Evolutionary conservation across 1,140 invertebrate species (phyloP), one percentile per base, ranked within the genome.

Genomic region (Drosophila tristis): DNA sequence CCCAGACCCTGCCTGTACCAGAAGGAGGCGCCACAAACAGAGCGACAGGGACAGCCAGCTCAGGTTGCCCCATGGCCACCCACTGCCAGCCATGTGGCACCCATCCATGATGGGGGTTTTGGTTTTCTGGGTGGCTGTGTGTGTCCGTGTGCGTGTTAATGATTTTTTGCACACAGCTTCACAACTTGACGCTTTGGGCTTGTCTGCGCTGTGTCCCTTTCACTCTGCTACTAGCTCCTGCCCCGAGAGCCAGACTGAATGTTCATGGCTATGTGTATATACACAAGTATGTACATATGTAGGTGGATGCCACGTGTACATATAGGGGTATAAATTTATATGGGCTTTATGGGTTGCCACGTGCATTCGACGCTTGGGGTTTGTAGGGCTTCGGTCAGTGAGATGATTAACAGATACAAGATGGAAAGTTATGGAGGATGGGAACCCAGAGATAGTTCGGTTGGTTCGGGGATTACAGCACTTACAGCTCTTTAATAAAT

Each of bases 161-260:
- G 89, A 90, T 90, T 90, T 90, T 90, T 90, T 90, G 75, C 82
- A 90, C 89, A 90, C 81, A 86, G 78, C 82, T 87, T 87, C 82
- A 87, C 82, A 87, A 89, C 78, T 87, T 87, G 82, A 87, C 81
- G 86, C 86, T 66, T 86, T 66, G 58, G 74, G 78, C 56, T 68
- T 78, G 60, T 51, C 67, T 65, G 54, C 58, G 29, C 43, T 49
- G 51, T 20, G 50, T 48, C 50, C 49, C 48, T 50, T 58, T 47
- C 29, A 4, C 11, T 16, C 60, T 47, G 43, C 6, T 55, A 4
- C 8, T 35, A 13, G 11, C 29, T 23, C 11, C 56, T 31, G 4
- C 5, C 4, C 5, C 20, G 16, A 13, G 45, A 70, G 74, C 2
- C 35, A 5, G 35, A 13, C 35, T 39, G 11, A 39, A 39, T 39